phyloP scores from a whole-genome alignment of 2,888 invertebrate species.

The Falcaria lacertinaria region DNA sequence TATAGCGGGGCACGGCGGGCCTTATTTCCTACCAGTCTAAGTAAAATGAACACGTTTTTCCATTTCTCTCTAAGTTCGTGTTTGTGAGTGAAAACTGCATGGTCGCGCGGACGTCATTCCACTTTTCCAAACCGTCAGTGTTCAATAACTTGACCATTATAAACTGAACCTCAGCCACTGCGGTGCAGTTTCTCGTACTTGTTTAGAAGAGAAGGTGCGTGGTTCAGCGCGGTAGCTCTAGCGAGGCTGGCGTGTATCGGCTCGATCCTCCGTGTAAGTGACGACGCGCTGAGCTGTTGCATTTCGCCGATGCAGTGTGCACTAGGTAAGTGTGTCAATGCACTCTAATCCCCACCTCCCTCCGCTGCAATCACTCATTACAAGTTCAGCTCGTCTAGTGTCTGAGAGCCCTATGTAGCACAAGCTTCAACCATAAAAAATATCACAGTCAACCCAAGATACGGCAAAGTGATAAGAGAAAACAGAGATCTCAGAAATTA shows the following conservation, averaged over 20 bases:
- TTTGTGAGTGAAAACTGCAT: conserved; percentile 72
- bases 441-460: background rate
- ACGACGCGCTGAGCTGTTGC: conserved; percentile 51
- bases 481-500: conserved; percentile 2
- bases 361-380: conserved; percentile 67
- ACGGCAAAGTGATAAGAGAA: conserved; percentile 3
- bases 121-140: conserved; percentile 74
- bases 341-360: conserved; percentile 68
- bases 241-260: conserved; percentile 40
- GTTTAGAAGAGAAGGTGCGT: conserved; percentile 16
- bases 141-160: conserved; percentile 51
- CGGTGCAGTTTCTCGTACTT: conserved; percentile 26
- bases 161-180: conserved; percentile 38
- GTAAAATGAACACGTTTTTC: conserved; percentile 57
- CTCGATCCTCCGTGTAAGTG: conserved; percentile 54
- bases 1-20: conserved; percentile 2
- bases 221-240: conserved; percentile 38
- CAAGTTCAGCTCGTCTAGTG: conserved; percentile 64
- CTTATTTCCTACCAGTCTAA: conserved; percentile 38
- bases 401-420: conserved; percentile 30
- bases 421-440: conserved; percentile 27
- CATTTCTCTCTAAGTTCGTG: conserved; percentile 66
- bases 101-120: conserved; percentile 73
- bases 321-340: conserved; percentile 78
- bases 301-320: conserved; percentile 70